Base-by-base conservation (phyloP, 1,140 invertebrate genomes). In the Sycobia sp. region DNA sequence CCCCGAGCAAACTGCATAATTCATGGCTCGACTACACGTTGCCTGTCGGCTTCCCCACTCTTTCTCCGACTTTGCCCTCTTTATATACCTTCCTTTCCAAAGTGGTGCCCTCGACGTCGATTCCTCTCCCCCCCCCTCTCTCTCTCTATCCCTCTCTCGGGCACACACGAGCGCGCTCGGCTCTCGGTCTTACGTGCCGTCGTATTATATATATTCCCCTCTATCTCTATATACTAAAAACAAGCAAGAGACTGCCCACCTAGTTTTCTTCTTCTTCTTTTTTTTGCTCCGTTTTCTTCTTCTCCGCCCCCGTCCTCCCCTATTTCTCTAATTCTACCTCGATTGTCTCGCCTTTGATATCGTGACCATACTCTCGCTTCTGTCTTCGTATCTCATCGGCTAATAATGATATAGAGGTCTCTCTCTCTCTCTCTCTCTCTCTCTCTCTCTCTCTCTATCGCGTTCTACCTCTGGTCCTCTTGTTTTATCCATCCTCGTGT, bases 1-100 rank as follows among this genome's bases (percentile, higher is more conserved):
- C 75, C 75, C 70, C 71, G 67, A 75, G 78, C 73, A 66, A 73
- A 71, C 76, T 80, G 76, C 77, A 79, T 80, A 79, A 79, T 80
- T 79, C 77, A 80, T 80, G 71, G 73, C 70, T 68, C 71, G 68
- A 55, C 56, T 72, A 67, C 69, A 73, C 60, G 32, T 11, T 32
- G 34, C 63, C 58, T n/a, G n/a, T 55, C 62, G 32, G 55, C 66
- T 65, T 51, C 49, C 66, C 67, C 55, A 46, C 49, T 22, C 34
- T 57, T 29, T 44, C 67, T 56, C 38, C 22, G 39, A 7, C 27
- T 43, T 47, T 54, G 41, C 50, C 50, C 59, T 62, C 50, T 62
- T 54, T 62, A 61, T n/a, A n/a, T 61, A 61, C 59, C 67, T 67
- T 67, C 64, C 67, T 69, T 69, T 57, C 55, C 32, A 43, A 34